These are phyloP conservation scores for Australoheros scitulus DNA, from an alignment of 2,113 vertebrate species.

Conservation along the genomic window DNA sequence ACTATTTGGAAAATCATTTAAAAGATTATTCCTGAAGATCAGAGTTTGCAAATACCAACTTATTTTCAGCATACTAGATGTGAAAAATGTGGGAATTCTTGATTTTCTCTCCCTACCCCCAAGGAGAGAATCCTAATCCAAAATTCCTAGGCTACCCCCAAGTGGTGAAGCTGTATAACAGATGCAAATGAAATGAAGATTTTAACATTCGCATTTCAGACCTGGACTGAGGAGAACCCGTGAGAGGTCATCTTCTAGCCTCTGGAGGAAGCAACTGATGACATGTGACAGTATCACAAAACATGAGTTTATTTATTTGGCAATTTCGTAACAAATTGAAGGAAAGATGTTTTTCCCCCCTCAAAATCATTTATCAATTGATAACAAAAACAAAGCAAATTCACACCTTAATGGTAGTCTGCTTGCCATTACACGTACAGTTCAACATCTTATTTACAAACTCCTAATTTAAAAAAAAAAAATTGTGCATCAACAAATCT, in stretches of 20 bases:
- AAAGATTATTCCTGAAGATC: neutral
- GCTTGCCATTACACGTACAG: conserved; percentile 31
- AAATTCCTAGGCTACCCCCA: conserved; percentile 41
- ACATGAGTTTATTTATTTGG: conserved; percentile 52
- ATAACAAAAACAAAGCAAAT: conserved; percentile 32
- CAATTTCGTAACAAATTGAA: conserved; percentile 41
- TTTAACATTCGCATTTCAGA: neutral
- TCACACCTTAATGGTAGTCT: conserved; percentile 43
- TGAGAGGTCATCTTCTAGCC: neutral
- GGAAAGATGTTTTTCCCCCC: neutral
- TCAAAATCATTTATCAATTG: neutral
- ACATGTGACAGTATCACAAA: conserved; percentile 30
- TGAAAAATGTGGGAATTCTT: neutral
- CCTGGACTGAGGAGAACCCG: neutral
- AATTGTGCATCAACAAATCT: conserved; percentile 46
- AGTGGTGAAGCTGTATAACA: conserved; percentile 14
- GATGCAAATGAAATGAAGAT: neutral
- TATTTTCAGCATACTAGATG: neutral
- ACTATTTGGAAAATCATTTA: neutral
- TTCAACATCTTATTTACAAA: conserved; percentile 57
- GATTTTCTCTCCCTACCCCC: too few species aligned
- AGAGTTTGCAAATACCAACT: neutral
- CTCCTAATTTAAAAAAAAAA: conserved; percentile 5
- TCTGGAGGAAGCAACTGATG: neutral
- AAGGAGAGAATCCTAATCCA: neutral